A percentile compares a stretch with the other conserved stretches of the same genome.
These are phyloP conservation scores for Acanthopagrus latus DNA, from an alignment of 2,797 vertebrate genomes.

Conservation along the genomic window DNA sequence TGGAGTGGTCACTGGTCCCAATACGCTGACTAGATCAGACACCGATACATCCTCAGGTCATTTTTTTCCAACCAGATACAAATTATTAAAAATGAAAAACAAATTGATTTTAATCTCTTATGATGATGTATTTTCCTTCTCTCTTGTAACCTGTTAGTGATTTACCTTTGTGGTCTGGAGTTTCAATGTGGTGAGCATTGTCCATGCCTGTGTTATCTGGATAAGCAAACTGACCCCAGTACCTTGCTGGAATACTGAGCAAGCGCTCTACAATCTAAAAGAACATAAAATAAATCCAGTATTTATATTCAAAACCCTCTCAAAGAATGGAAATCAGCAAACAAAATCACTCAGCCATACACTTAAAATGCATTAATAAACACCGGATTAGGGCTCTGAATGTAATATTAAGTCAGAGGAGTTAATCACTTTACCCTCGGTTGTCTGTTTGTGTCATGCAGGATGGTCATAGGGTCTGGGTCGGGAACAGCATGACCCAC, in stretches of 20 bases:
- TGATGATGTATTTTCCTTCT: not conserved
- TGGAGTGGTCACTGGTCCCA: constrained; percentile 94
- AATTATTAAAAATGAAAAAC: not conserved
- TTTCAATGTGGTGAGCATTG: constrained; percentile 79
- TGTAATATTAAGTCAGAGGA: not conserved
- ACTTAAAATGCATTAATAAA: not conserved
- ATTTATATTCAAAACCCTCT: not conserved
- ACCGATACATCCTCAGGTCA: not conserved
- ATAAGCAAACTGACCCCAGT: constrained; percentile 90
- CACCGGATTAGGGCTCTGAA: not conserved
- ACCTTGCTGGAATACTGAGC: constrained; percentile 88
- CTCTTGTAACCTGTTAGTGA: not conserved
- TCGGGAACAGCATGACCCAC: constrained; percentile 92
- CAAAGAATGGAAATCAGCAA: constrained; percentile 7
- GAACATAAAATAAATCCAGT: constrained; percentile 8
- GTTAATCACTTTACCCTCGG: constrained; percentile 85
- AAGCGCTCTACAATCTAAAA: constrained; percentile 90
- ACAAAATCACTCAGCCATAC: not conserved
- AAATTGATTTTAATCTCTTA: not conserved
- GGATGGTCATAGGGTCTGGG: constrained; percentile 91
- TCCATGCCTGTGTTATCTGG: constrained; percentile 83
- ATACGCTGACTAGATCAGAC: constrained; percentile 87
- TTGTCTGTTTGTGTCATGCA: constrained; percentile 92
- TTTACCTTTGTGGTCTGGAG: constrained; percentile 89
- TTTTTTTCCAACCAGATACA: not conserved